Evolutionary conservation across 2,113 vertebrate genomes (phyloP).

Genomic region (Taxidea taxus): DNA sequence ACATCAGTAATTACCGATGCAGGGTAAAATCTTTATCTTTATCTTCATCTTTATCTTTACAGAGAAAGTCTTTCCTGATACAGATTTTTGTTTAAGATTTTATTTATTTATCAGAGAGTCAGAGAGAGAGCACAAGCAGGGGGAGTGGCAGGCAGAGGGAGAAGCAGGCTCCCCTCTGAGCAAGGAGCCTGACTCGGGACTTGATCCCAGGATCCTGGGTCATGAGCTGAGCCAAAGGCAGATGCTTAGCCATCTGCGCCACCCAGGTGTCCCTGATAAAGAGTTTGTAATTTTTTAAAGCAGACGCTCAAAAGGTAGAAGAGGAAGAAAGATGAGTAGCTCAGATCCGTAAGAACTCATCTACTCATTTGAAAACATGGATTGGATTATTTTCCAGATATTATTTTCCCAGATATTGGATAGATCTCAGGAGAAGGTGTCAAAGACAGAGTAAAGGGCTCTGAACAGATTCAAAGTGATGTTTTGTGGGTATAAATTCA

Average conservation of each 20-base stretch:
- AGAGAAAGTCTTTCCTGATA: neutral
- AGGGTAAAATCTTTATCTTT: neutral
- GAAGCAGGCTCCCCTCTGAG: no score
- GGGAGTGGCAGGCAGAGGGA: neutral
- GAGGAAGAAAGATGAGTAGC: neutral
- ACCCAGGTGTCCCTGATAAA: neutral
- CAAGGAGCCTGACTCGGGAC: no score
- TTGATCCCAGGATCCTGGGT: no score
- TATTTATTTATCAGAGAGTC: neutral
- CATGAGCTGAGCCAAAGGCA: no score
- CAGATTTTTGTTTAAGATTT: neutral
- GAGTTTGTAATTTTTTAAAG: neutral
- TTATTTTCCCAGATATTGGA: neutral
- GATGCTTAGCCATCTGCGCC: no score
- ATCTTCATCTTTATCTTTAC: neutral
- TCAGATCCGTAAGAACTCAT: neutral
- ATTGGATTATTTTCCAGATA: neutral
- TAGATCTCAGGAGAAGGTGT: neutral
- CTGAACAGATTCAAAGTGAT: neutral
- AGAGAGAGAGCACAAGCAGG: neutral
- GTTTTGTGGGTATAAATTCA: neutral
- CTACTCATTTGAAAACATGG: neutral
- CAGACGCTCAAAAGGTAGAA: neutral
- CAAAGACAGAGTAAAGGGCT: neutral
- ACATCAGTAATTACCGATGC: neutral